phyloP scores from a whole-genome alignment of 1,140 invertebrate genomes.

The Megalonaias nervosa region DNA sequence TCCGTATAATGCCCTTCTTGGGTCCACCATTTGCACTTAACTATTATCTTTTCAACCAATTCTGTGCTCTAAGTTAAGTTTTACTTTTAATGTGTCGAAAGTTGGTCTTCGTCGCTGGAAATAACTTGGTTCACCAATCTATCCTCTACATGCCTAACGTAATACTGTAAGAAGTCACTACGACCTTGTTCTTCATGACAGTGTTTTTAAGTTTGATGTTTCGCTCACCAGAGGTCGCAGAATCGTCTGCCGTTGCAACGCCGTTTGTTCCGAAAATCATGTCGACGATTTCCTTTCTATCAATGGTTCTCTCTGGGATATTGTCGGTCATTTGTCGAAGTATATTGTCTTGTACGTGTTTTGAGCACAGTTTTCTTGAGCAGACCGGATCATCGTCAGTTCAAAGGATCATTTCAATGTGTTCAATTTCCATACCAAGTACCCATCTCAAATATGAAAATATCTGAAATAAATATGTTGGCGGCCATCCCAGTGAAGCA shows the following conservation, averaged over 20 bases:
- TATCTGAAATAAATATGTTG: no score
- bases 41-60: background rate
- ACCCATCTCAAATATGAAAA: no score
- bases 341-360: conserved; percentile 36
- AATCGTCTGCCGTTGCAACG: background rate
- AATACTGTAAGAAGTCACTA: conserved; percentile 4
- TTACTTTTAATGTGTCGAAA: conserved; percentile 12
- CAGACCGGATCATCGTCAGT: conserved; percentile 29
- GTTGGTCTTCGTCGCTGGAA: background rate
- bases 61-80: background rate
- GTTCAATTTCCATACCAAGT: no score
- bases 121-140: background rate
- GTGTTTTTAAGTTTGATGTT: conserved; percentile 4
- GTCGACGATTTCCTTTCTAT: conserved; percentile 3
- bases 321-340: conserved; percentile 23
- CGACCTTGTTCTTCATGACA: background rate
- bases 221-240: background rate
- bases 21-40: conserved; percentile 9
- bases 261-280: conserved; percentile 8
- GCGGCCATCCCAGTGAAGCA: no score
- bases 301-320: background rate
- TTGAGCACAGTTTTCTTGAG: conserved; percentile 20
- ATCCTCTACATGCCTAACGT: conserved; percentile 2
- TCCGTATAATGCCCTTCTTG: conserved; percentile 12
- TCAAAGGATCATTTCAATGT: conserved; percentile 4